Conservation (phyloP, 2,888 invertebrate genomes). For the Synanthedon tipuliformis region DNA sequence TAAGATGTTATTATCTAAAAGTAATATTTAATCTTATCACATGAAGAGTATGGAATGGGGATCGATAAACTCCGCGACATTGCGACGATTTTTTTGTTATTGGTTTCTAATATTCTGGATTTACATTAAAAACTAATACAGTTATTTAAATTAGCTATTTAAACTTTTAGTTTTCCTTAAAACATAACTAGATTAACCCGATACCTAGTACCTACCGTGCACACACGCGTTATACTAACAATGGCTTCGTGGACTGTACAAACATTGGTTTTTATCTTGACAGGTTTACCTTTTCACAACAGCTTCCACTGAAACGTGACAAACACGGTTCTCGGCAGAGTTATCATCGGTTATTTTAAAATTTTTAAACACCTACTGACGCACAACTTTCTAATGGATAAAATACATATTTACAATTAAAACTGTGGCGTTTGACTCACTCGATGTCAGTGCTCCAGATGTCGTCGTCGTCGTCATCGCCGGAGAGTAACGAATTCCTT, state of each 20-base stretch:
- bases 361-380: not conserved
- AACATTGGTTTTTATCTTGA: conserved; percentile 57
- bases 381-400: not conserved
- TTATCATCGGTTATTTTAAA: conserved; percentile 35
- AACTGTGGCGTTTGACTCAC: conserved; percentile 19
- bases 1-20: too few relatives aligned
- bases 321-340: conserved; percentile 49
- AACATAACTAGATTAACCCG: too few relatives aligned
- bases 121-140: too few relatives aligned
- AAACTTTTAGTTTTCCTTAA: too few relatives aligned
- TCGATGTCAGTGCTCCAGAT: conserved; percentile 42
- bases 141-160: too few relatives aligned
- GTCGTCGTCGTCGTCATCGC: conserved; percentile 27
- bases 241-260: conserved; percentile 37
- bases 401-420: not conserved
- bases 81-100: too few relatives aligned
- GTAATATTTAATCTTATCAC: too few relatives aligned
- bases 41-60: too few relatives aligned
- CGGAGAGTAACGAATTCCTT: too few relatives aligned
- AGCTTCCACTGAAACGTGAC: conserved; percentile 27
- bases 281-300: conserved; percentile 38
- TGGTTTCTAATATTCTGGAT: too few relatives aligned
- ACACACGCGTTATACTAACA: conserved; percentile 19
- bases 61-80: too few relatives aligned
- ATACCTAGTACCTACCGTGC: too few relatives aligned